Conservation (phyloP, 2,113 vertebrate species). For the Pristiophorus japonicus region DNA sequence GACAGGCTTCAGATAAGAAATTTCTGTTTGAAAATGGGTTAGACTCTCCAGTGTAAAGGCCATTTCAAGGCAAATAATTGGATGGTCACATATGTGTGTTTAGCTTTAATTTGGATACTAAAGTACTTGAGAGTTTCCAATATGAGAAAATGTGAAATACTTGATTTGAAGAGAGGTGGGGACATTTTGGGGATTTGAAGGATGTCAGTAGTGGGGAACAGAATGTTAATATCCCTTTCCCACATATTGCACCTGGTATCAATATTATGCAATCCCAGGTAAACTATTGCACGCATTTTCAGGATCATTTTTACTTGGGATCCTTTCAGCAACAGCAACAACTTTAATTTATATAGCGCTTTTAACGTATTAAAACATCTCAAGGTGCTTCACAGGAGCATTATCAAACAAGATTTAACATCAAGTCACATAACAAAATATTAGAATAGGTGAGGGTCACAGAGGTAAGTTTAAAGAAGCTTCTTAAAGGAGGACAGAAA, state of each 20-base stretch:
- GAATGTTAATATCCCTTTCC: too few relatives aligned
- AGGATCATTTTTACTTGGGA: neutral
- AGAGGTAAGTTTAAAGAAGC: neutral
- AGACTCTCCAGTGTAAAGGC: neutral
- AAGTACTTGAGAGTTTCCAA: neutral
- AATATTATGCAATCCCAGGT: neutral
- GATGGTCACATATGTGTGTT: neutral
- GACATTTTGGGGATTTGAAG: neutral
- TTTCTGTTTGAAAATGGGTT: slow-evolving; percentile 23
- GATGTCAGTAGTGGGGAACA: neutral
- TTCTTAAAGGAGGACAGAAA: neutral
- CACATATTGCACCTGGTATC: neutral
- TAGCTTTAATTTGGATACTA: neutral
- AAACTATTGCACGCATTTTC: neutral
- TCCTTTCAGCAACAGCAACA: neutral
- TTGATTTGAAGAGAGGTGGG: neutral
- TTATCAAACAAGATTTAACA: neutral
- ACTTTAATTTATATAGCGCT: neutral
- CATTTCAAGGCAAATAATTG: neutral
- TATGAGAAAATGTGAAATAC: neutral
- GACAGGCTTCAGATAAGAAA: slow-evolving; percentile 4
- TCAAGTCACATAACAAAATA: neutral
- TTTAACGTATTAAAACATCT: neutral
- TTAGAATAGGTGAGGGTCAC: neutral
- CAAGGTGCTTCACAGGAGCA: neutral